These are phyloP conservation scores for Trichomycterus rosablanca DNA, from an alignment of 2,113 vertebrate genomes.

Conservation along the genomic window DNA sequence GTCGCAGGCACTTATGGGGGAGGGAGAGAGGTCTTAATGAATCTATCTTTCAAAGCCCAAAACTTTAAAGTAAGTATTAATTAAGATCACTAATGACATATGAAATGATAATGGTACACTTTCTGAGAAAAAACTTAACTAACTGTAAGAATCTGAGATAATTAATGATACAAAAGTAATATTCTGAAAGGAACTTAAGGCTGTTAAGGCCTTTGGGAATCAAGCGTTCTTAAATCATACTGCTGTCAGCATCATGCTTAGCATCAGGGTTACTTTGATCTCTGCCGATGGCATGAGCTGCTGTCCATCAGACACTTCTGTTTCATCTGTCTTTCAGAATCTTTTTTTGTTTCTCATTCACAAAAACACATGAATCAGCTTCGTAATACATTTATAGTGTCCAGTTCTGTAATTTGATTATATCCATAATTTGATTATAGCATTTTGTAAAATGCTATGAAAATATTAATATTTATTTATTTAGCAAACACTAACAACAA, in stretches of 20 bases:
- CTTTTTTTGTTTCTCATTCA: not conserved
- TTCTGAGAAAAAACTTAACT: too few species aligned
- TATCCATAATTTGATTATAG: not conserved
- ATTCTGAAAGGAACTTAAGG: too few species aligned
- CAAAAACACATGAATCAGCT: slow-evolving; percentile 1
- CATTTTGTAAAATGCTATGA: slow-evolving; percentile 7
- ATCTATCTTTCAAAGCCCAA: not conserved
- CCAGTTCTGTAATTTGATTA: too few species aligned
- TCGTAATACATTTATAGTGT: slow-evolving; percentile 9
- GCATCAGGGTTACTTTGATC: slow-evolving; percentile 18
- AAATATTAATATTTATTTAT: too few species aligned
- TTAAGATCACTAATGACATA: not conserved
- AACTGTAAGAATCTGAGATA: too few species aligned
- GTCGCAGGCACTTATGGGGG: slow-evolving; percentile 14
- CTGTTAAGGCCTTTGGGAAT: not conserved
- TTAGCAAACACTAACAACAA: too few species aligned
- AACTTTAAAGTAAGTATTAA: not conserved
- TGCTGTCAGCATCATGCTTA: slow-evolving; percentile 4
- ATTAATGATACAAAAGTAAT: too few species aligned
- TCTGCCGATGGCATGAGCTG: slow-evolving; percentile 6
- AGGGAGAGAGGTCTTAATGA: not conserved
- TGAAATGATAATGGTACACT: too few species aligned
- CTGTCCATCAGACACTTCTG: slow-evolving; percentile 13
- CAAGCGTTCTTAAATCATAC: not conserved
- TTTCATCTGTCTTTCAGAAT: not conserved